These are phyloP conservation scores for Pleuronectes platessa DNA, from an alignment of 2,113 vertebrate genomes.

Conservation along the genomic window DNA sequence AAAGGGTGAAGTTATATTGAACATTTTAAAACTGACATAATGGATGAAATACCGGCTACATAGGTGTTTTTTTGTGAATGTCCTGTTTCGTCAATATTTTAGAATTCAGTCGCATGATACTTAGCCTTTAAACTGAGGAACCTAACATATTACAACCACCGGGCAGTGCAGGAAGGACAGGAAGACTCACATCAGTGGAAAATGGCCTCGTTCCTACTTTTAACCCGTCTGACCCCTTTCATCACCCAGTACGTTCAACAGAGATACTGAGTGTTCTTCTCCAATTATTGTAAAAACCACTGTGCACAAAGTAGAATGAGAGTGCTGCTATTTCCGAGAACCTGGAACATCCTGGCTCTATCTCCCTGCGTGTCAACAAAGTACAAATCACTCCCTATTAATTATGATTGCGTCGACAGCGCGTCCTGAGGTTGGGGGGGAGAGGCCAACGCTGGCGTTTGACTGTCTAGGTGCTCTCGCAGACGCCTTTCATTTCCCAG, in stretches of 20 bases:
- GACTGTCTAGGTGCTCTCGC: neutral
- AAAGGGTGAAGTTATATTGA: conserved; percentile 78
- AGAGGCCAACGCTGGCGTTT: neutral
- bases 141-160: too few relatives aligned
- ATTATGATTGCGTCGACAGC: conserved; percentile 9
- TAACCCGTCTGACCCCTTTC: too few relatives aligned
- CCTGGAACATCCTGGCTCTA: neutral
- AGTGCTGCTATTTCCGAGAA: neutral
- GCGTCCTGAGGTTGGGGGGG: neutral
- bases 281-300: neutral
- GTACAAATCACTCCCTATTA: neutral
- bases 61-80: too few relatives aligned
- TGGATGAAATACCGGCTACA: too few relatives aligned
- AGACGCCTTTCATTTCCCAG: conserved; percentile 6
- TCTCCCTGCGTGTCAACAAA: neutral
- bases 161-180: too few relatives aligned
- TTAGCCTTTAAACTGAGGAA: too few relatives aligned
- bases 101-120: too few relatives aligned
- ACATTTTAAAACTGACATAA: too few relatives aligned
- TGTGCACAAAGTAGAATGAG: neutral
- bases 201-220: too few relatives aligned
- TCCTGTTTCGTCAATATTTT: too few relatives aligned
- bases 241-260: too few relatives aligned
- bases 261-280: neutral
- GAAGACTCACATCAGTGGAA: too few relatives aligned